Evolutionary conservation across 2,113 vertebrate genomes (phyloP).

Genomic region (Panurus biarmicus): DNA sequence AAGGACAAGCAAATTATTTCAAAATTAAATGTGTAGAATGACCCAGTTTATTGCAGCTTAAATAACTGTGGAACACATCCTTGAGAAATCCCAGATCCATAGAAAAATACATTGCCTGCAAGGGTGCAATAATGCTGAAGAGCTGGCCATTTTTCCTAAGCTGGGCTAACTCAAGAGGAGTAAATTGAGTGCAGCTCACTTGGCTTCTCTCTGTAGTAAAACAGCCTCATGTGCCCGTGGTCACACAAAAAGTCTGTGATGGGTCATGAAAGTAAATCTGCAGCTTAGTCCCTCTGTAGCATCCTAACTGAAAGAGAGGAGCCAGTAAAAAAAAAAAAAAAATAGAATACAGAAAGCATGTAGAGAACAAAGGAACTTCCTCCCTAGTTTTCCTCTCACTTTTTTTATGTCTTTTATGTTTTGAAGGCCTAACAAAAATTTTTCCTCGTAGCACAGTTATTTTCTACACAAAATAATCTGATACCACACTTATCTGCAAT

Average conservation of each 20-base stretch:
- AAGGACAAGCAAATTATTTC: slow-evolving; percentile 53
- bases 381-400: background rate
- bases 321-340: background rate
- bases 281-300: background rate
- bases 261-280: background rate
- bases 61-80: slow-evolving; percentile 14
- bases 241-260: background rate
- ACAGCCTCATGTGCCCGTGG: background rate
- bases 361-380: slow-evolving; percentile 17
- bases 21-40: slow-evolving; percentile 44
- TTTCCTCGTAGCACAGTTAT: background rate
- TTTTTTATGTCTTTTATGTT: slow-evolving; percentile 18
- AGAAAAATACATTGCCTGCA: background rate
- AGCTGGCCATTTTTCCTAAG: background rate
- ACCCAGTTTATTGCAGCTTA: slow-evolving; percentile 40
- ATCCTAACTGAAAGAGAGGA: background rate
- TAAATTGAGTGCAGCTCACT: background rate
- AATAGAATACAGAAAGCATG: background rate
- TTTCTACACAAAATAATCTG: slow-evolving; percentile 20
- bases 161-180: background rate
- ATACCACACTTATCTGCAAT: slow-evolving; percentile 15
- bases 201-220: background rate
- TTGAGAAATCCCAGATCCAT: slow-evolving; percentile 37
- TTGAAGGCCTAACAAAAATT: background rate
- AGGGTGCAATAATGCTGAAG: slow-evolving; percentile 22